Conservation (phyloP, 2,888 invertebrate genomes). For the Leistus spinibarbis region DNA sequence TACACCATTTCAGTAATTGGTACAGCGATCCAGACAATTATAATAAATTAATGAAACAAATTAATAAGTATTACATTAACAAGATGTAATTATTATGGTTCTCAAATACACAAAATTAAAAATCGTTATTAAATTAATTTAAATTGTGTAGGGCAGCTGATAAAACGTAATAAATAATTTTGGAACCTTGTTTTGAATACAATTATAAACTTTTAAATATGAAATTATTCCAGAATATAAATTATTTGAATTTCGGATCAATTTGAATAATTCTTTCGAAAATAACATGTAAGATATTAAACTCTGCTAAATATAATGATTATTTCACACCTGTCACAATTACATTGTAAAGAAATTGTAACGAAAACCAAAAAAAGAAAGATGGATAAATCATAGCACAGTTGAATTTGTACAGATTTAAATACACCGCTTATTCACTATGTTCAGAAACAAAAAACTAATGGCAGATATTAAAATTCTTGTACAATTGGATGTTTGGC, state of each 20-base stretch:
- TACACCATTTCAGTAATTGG: too few relatives aligned
- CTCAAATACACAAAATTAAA: too few relatives aligned
- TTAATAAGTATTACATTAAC: too few relatives aligned
- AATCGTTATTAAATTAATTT: too few relatives aligned
- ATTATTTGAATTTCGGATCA: background rate
- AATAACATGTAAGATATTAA: background rate
- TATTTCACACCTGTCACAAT: background rate
- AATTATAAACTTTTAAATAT: background rate
- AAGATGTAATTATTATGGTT: too few relatives aligned
- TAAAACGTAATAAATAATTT: too few relatives aligned
- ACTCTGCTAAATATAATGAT: too few relatives aligned
- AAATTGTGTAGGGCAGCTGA: too few relatives aligned
- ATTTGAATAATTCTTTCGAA: background rate
- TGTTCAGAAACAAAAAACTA: conserved; percentile 10
- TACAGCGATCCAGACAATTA: too few relatives aligned
- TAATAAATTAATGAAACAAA: too few relatives aligned
- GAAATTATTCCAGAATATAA: background rate
- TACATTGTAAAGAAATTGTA: background rate
- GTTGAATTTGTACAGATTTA: background rate
- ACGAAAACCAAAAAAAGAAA: background rate
- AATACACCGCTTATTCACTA: background rate
- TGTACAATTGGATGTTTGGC: conserved; percentile 14
- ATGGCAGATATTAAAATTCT: conserved; percentile 14
- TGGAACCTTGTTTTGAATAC: too few relatives aligned
- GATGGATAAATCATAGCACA: background rate